phyloP scores from a whole-genome alignment of 2,888 invertebrate species.

The Lasioglossum zephyrum region DNA sequence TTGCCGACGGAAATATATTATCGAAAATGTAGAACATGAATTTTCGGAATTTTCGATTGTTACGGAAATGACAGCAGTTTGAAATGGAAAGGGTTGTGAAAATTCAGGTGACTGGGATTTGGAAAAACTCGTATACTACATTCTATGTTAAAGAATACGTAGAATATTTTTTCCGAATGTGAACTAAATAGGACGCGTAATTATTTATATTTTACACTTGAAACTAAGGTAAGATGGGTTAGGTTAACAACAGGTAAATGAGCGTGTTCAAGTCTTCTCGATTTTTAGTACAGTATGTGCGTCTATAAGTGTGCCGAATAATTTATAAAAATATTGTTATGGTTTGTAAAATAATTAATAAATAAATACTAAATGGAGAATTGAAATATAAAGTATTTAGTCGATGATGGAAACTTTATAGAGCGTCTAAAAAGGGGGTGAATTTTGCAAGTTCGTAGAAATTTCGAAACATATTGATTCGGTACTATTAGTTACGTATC shows the following conservation, averaged over 20 bases:
- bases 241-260: no score
- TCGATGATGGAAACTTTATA: background rate
- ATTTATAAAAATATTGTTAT: background rate
- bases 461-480: conserved; percentile 17
- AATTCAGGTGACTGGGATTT: background rate
- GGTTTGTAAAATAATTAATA: no score
- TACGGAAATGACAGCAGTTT: conserved; percentile 5
- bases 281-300: background rate
- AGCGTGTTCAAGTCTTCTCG: background rate
- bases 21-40: background rate
- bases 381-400: background rate
- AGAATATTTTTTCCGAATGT: no score
- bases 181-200: background rate
- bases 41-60: conserved; percentile 5
- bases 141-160: background rate
- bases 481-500: conserved; percentile 19
- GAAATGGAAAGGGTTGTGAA: background rate
- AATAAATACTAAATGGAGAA: background rate
- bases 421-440: background rate
- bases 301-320: background rate
- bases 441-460: background rate
- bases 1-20: background rate
- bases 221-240: background rate
- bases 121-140: background rate
- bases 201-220: background rate